Percentiles rank a stretch among this genome's conserved stretches.
phyloP scores from a whole-genome alignment of 2,888 invertebrate species.

The Holacanthella duospinosa region DNA sequence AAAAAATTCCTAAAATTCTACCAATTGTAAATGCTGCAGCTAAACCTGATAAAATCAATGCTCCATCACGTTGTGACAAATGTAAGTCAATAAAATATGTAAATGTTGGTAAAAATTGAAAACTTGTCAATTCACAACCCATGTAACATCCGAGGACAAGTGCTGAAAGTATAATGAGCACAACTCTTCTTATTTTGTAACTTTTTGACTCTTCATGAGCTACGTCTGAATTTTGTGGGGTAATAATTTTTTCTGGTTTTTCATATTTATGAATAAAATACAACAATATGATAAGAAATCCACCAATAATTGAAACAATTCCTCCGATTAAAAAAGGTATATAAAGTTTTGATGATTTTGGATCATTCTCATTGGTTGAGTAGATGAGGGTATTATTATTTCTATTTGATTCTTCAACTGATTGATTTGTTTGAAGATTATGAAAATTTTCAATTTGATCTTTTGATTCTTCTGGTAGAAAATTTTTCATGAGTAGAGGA shows the following conservation, averaged over 20 bases:
- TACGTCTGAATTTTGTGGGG: background rate
- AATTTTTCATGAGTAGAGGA: conserved; percentile 20
- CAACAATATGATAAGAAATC: conserved; percentile 14
- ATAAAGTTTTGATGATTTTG: conserved; percentile 12
- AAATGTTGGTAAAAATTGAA: conserved; percentile 28
- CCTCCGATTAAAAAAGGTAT: conserved; percentile 26
- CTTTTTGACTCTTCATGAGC: background rate
- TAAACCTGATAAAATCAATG: conserved; percentile 18
- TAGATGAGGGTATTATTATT: background rate
- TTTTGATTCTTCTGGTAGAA: conserved; percentile 13
- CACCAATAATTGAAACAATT: conserved; percentile 11
- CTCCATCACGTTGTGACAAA: conserved; percentile 20
- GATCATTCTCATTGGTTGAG: background rate
- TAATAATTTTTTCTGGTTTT: background rate
- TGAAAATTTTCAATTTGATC: background rate
- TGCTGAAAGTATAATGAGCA: conserved; percentile 16
- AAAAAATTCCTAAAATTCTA: conserved; percentile 15
- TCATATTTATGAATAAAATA: conserved; percentile 20
- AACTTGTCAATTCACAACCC: conserved; percentile 23
- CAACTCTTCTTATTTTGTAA: background rate
- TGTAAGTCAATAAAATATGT: conserved; percentile 21
- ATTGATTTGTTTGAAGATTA: conserved; percentile 18
- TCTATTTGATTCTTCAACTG: background rate
- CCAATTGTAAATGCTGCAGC: conserved; percentile 22
- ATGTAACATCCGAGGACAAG: conserved; percentile 20